Evolutionary conservation across 2,113 vertebrate species (phyloP).

Genomic region (Cinclus cinclus): DNA sequence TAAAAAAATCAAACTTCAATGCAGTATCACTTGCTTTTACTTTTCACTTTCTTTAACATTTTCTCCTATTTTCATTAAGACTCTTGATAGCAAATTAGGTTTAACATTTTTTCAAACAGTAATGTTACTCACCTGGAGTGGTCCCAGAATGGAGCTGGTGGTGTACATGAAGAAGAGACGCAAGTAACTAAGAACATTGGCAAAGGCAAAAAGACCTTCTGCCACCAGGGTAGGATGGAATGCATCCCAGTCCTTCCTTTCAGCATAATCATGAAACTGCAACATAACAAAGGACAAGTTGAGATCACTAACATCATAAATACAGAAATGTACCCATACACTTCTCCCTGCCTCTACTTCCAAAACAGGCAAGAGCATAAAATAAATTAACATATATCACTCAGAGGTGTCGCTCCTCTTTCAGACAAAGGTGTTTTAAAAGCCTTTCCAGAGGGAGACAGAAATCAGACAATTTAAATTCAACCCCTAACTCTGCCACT

Average conservation of each 20-base stretch:
- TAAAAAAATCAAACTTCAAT: not conserved
- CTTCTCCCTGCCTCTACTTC: not conserved
- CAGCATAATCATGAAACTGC: constrained; percentile 79
- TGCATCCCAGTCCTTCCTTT: constrained; percentile 96
- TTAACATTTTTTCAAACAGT: not conserved
- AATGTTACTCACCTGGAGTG: constrained; percentile 85
- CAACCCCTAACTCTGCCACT: not conserved
- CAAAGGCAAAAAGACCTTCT: constrained; percentile 96
- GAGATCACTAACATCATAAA: not conserved
- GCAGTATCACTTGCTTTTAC: not conserved
- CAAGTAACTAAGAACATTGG: constrained; percentile 94
- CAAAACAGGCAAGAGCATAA: not conserved
- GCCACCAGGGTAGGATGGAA: constrained; percentile 96
- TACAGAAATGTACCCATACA: not conserved
- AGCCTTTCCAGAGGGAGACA: not conserved
- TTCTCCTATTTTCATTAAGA: not conserved
- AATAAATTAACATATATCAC: not conserved
- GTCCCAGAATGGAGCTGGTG: constrained; percentile 96
- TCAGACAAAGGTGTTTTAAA: not conserved
- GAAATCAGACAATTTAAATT: not conserved
- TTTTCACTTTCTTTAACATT: not conserved
- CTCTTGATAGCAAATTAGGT: not conserved
- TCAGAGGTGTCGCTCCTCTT: not conserved
- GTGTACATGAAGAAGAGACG: constrained; percentile 99
- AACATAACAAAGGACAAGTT: constrained; percentile 61